Evolutionary conservation across 2,888 invertebrate species (phyloP).

Genomic region (Imbricaverruca yamaguchii): DNA sequence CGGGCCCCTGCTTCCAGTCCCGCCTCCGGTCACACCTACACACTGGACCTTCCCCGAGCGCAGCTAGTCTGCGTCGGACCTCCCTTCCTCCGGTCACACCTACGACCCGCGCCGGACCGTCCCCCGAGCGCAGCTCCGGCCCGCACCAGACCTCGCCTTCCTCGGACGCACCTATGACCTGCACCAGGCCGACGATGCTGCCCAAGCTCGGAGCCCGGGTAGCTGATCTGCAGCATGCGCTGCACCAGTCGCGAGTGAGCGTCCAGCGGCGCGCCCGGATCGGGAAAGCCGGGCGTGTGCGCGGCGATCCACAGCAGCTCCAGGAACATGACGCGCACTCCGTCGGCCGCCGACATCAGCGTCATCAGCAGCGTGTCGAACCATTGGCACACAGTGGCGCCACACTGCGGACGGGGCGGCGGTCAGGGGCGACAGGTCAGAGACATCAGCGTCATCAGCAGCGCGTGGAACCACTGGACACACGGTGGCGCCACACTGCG

Average conservation of each 20-base stretch:
- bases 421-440: no score
- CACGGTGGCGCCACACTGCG: constrained; percentile 14
- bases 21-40: no score
- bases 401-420: background rate
- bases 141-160: background rate
- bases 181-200: constrained; percentile 17
- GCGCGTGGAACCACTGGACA: no score
- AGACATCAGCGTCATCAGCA: no score
- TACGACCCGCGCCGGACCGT: no score
- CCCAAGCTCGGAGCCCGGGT: constrained; percentile 13
- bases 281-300: constrained; percentile 14
- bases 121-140: background rate
- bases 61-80: background rate
- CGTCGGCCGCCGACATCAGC: background rate
- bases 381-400: constrained; percentile 10
- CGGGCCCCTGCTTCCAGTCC: no score
- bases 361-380: constrained; percentile 8
- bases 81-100: no score
- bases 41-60: background rate
- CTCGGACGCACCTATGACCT: background rate
- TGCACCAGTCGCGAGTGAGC: background rate
- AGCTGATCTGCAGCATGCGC: constrained; percentile 4
- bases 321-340: background rate
- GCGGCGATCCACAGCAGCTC: constrained; percentile 18
- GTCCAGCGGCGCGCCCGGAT: constrained; percentile 8